Conservation (phyloP, 2,797 vertebrate species). For the Allobates femoralis region DNA sequence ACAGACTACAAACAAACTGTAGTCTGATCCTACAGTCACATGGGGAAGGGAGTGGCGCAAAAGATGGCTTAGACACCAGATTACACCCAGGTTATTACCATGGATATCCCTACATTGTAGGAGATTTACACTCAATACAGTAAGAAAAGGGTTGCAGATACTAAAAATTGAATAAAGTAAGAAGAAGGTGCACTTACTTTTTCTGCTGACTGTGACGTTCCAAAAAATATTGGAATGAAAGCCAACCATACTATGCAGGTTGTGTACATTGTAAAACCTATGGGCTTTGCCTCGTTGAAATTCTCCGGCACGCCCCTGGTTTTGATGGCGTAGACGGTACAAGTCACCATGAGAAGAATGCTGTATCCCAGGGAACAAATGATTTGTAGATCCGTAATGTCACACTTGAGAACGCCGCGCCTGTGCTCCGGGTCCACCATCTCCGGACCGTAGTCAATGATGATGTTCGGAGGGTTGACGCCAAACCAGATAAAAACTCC, state of each 20-base stretch:
- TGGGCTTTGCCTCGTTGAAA: constrained; percentile 99
- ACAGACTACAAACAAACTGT: constrained; percentile 2
- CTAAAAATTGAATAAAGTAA: not conserved
- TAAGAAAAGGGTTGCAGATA: not conserved
- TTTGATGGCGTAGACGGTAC: constrained; percentile 99
- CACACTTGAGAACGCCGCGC: constrained; percentile 95
- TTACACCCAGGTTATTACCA: not conserved
- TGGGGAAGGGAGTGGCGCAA: not conserved
- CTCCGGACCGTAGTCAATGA: constrained; percentile 96
- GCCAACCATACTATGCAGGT: constrained; percentile 99
- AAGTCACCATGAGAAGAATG: constrained; percentile 98
- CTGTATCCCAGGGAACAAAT: constrained; percentile 98
- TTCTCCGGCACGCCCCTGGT: constrained; percentile 98
- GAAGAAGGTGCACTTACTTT: constrained; percentile 84
- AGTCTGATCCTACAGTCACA: not conserved
- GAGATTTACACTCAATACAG: not conserved
- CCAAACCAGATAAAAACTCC: constrained; percentile 98
- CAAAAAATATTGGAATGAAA: constrained; percentile 99
- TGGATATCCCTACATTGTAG: not conserved
- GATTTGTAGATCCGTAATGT: constrained; percentile 98
- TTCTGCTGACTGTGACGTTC: constrained; percentile 97
- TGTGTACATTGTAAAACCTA: constrained; percentile 99
- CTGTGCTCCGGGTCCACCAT: constrained; percentile 90
- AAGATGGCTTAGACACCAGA: not conserved
- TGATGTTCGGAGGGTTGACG: constrained; percentile 94